A percentile compares a stretch with the other conserved stretches of the same genome.
Conservation (phyloP, 1,140 invertebrate genomes). For the Bemisia tabaci region DNA sequence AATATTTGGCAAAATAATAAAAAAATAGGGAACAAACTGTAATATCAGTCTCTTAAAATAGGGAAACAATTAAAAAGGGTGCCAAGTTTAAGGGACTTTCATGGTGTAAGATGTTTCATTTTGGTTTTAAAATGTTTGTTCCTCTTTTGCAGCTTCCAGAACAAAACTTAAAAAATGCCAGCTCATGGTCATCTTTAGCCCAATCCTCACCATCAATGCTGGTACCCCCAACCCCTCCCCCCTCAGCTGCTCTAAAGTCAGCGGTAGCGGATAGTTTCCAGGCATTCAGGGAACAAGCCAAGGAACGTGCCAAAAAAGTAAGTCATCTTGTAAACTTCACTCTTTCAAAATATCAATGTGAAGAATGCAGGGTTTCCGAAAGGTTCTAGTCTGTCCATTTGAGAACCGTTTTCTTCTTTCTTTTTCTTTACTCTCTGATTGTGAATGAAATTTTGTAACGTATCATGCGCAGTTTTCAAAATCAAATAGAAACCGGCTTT, state of each 20-base stretch:
- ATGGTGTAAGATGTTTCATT: too few species aligned
- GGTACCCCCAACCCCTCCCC: slow-evolving; percentile 16
- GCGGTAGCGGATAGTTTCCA: slow-evolving; percentile 44
- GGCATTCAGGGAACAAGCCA: slow-evolving; percentile 87
- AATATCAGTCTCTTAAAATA: too few species aligned
- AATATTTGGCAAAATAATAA: too few species aligned
- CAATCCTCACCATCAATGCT: slow-evolving; percentile 52
- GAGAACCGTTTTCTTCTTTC: too few species aligned
- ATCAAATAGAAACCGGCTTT: not conserved
- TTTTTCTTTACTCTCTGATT: not conserved
- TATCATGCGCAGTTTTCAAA: not conserved
- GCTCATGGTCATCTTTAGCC: slow-evolving; percentile 82
- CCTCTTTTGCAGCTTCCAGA: slow-evolving; percentile 17
- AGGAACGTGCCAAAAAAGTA: slow-evolving; percentile 80
- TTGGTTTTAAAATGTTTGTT: too few species aligned
- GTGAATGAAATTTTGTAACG: not conserved
- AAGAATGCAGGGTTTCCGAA: too few species aligned
- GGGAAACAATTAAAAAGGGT: too few species aligned
- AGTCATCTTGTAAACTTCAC: too few species aligned
- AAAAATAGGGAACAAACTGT: too few species aligned
- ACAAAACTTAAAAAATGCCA: slow-evolving; percentile 66
- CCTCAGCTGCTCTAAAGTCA: slow-evolving; percentile 22
- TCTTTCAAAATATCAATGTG: too few species aligned
- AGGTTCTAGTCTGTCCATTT: too few species aligned
- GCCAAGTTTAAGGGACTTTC: too few species aligned